phyloP scores from a whole-genome alignment of 1,140 invertebrate species.

The Procambarus virginalis region DNA sequence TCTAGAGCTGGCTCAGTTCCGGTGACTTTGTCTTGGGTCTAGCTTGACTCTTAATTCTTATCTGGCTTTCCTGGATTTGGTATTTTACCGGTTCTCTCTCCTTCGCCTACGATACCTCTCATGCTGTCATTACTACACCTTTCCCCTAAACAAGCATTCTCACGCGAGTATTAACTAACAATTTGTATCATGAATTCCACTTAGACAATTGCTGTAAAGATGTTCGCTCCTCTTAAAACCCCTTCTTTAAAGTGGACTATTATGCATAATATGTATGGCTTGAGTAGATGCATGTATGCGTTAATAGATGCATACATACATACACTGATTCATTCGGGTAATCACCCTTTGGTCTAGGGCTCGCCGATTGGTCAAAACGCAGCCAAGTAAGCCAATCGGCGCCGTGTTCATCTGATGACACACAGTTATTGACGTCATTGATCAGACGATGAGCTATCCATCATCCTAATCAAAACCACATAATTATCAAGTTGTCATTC shows the following conservation, averaged over 20 bases:
- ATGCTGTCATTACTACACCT: too few relatives aligned
- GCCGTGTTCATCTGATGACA: background rate
- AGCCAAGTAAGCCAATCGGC: background rate
- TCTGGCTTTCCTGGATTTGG: too few relatives aligned
- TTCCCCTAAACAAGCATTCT: too few relatives aligned
- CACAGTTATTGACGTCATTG: background rate
- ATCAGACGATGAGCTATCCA: conserved; percentile 1
- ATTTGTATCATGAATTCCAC: background rate
- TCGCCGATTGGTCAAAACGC: background rate
- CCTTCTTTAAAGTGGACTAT: background rate
- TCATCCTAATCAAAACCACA: conserved; percentile 14
- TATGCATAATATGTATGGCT: background rate
- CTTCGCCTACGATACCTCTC: too few relatives aligned
- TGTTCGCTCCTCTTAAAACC: background rate
- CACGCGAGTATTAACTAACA: background rate
- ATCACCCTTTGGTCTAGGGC: background rate
- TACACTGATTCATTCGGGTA: background rate
- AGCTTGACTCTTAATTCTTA: too few relatives aligned
- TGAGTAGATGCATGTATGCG: background rate
- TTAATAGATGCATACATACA: background rate
- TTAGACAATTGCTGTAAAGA: background rate
- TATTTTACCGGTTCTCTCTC: too few relatives aligned
- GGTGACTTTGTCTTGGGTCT: too few relatives aligned
- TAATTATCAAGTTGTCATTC: background rate
- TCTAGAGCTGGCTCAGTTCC: too few relatives aligned